Conservation (phyloP, 2,888 invertebrate species). For the Helleia helle region DNA sequence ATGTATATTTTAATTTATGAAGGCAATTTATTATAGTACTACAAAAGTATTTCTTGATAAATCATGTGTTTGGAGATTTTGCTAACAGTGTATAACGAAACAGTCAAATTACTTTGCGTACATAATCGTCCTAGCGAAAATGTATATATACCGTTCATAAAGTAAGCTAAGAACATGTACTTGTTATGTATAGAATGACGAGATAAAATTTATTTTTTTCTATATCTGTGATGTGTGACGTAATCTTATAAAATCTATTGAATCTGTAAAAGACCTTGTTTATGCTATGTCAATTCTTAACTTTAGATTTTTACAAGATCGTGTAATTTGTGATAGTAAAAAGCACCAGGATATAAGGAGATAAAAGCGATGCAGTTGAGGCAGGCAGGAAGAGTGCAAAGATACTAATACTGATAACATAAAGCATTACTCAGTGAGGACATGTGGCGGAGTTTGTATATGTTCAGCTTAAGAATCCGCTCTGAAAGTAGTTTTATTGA, state of each 20-base stretch:
- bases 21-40: too few relatives aligned
- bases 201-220: conserved; percentile 53
- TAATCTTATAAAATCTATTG: conserved; percentile 30
- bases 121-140: conserved; percentile 26
- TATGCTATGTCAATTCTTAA: conserved; percentile 64
- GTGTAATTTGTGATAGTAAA: conserved; percentile 6
- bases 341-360: background rate
- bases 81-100: conserved; percentile 8
- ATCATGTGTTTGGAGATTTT: conserved; percentile 1
- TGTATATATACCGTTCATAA: conserved; percentile 22
- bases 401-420: too few relatives aligned
- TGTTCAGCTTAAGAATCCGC: too few relatives aligned
- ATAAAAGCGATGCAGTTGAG: too few relatives aligned
- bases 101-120: conserved; percentile 1
- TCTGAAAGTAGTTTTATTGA: too few relatives aligned
- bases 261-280: conserved; percentile 55
- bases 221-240: conserved; percentile 61
- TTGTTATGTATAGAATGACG: conserved; percentile 51
- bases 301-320: too few relatives aligned
- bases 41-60: background rate
- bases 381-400: too few relatives aligned
- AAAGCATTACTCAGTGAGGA: too few relatives aligned
- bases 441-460: too few relatives aligned
- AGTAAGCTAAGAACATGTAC: conserved; percentile 45
- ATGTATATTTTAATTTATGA: too few relatives aligned